phyloP scores from a whole-genome alignment of 2,888 invertebrate genomes.

The Drosophila niveifrons region DNA sequence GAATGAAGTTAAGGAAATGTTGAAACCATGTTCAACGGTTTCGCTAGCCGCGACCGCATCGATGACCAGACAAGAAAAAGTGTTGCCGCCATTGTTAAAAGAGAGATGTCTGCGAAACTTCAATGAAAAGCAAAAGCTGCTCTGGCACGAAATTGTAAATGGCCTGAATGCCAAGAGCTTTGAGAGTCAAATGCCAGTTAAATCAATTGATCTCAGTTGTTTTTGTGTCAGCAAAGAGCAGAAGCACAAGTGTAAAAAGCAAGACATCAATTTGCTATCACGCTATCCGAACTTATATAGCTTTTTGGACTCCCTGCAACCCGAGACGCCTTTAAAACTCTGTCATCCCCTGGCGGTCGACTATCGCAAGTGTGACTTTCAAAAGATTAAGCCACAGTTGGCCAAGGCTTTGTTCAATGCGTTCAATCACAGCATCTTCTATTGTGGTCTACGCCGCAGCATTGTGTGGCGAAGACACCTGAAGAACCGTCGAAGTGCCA shows the following conservation, averaged over 20 bases:
- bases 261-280: slow-evolving; percentile 20
- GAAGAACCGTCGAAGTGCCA: slow-evolving; percentile 27
- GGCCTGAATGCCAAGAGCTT: slow-evolving; percentile 45
- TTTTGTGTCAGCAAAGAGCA: slow-evolving; percentile 45
- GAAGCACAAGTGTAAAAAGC: slow-evolving; percentile 36
- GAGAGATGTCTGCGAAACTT: slow-evolving; percentile 9
- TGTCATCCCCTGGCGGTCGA: slow-evolving; percentile 63
- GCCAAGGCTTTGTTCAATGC: slow-evolving; percentile 55
- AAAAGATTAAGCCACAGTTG: slow-evolving; percentile 26
- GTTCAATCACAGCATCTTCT: slow-evolving; percentile 62
- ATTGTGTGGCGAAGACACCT: slow-evolving; percentile 44
- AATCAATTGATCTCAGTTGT: slow-evolving; percentile 56
- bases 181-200: slow-evolving; percentile 55
- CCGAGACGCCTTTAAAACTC: slow-evolving; percentile 42
- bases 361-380: slow-evolving; percentile 46
- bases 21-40: too few species aligned
- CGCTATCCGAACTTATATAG: slow-evolving; percentile 36
- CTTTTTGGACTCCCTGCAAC: slow-evolving; percentile 60
- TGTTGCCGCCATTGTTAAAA: slow-evolving; percentile 3
- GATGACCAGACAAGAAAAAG: background rate
- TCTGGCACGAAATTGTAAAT: slow-evolving; percentile 39
- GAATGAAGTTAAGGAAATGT: background rate
- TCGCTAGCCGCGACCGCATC: background rate
- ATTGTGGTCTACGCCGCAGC: slow-evolving; percentile 53
- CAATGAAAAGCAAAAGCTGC: slow-evolving; percentile 41